Conservation (phyloP, 1,140 invertebrate species). For the Oedothorax gibbosus region DNA sequence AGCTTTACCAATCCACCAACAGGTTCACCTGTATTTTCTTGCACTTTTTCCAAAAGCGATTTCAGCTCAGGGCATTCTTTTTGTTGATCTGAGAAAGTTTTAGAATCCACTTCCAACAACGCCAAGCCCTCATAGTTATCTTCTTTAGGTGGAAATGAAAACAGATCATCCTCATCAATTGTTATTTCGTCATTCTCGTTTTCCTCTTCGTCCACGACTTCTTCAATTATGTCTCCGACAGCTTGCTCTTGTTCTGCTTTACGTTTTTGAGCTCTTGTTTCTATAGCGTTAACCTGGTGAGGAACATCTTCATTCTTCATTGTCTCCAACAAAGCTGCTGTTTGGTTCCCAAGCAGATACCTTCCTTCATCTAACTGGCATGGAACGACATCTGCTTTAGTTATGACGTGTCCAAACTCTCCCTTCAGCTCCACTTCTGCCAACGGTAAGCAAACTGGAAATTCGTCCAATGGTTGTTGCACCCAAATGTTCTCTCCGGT, state of each 20-base stretch:
- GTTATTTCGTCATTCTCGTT: background rate
- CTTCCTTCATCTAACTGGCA: background rate
- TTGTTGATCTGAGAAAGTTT: background rate
- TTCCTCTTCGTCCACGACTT: background rate
- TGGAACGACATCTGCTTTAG: background rate
- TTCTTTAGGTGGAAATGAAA: too few relatives aligned
- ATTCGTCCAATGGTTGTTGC: background rate
- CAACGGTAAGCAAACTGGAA: background rate
- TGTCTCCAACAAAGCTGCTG: background rate
- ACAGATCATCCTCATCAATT: background rate
- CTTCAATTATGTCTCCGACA: background rate
- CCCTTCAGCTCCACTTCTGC: background rate
- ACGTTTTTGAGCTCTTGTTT: background rate
- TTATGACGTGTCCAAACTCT: background rate
- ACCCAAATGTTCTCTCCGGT: background rate
- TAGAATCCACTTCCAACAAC: background rate
- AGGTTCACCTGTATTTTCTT: background rate
- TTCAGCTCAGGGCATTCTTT: background rate
- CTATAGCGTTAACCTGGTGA: background rate
- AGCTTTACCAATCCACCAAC: background rate
- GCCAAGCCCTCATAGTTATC: background rate
- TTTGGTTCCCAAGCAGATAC: constrained; percentile 15
- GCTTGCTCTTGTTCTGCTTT: background rate
- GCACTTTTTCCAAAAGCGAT: background rate
- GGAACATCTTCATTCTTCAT: background rate